Conservation (phyloP, 2,113 vertebrate genomes). For the Smithornis capensis region DNA sequence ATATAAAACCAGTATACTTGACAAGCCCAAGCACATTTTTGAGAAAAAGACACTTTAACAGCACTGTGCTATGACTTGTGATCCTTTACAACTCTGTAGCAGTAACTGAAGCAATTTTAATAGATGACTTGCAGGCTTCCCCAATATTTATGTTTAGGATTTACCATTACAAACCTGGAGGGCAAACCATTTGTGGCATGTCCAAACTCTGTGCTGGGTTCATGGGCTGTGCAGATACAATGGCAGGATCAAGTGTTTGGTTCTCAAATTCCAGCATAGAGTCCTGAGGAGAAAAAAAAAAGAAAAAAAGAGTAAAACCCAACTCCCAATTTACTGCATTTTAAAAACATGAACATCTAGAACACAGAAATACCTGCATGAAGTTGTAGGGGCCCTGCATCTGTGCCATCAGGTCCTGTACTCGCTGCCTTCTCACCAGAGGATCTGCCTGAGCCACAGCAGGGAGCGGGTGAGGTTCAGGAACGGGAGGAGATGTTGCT, state of each 20-base stretch:
- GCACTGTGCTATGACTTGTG: not conserved
- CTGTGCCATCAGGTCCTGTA: conserved; percentile 98
- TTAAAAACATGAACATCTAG: fast-evolving
- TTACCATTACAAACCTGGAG: conserved; percentile 78
- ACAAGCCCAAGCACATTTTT: not conserved
- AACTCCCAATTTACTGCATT: not conserved
- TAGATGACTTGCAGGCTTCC: not conserved
- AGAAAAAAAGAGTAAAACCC: not conserved
- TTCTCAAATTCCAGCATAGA: conserved; percentile 98
- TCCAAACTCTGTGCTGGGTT: conserved; percentile 87
- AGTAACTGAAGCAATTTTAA: not conserved
- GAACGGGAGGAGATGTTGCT: conserved; percentile 78
- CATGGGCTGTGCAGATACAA: conserved; percentile 98
- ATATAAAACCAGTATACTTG: not conserved
- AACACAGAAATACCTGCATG: conserved; percentile 85
- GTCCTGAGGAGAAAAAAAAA: conserved; percentile 71
- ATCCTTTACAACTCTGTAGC: not conserved
- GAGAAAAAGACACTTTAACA: not conserved
- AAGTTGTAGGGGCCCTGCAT: conserved; percentile 99
- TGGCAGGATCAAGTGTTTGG: conserved; percentile 93
- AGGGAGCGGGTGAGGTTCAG: conserved; percentile 82
- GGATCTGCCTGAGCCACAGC: conserved; percentile 84
- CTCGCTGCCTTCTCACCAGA: conserved; percentile 89
- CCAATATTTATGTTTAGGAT: conserved; percentile 4
- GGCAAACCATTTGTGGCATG: conserved; percentile 89